Conservation (phyloP, 2,888 invertebrate species). For the Eristalis arbustorum region DNA sequence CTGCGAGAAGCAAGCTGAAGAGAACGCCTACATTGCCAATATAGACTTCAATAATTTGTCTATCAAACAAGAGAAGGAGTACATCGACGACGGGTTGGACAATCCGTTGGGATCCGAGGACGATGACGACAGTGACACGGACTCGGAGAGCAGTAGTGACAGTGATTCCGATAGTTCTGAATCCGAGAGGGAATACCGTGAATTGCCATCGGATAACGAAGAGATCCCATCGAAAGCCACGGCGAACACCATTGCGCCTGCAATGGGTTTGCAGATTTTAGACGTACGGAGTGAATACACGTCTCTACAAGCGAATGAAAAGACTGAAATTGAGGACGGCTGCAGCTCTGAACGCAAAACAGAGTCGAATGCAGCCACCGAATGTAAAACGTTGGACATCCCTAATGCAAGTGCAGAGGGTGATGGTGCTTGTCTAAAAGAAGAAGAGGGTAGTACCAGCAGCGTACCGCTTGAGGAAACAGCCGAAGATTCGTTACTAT, state of each 20-base stretch:
- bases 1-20: constrained; percentile 59
- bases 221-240: neutral
- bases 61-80: constrained; percentile 77
- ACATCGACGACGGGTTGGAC: constrained; percentile 51
- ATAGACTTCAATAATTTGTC: constrained; percentile 75
- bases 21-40: constrained; percentile 74
- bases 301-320: neutral
- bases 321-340: constrained; percentile 50
- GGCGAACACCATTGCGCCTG: neutral
- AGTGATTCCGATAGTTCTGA: constrained; percentile 15
- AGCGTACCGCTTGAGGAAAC: neutral
- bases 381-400: neutral
- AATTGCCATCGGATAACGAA: constrained; percentile 44
- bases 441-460: neutral
- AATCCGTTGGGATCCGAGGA: constrained; percentile 10
- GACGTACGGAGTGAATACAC: constrained; percentile 43
- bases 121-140: constrained; percentile 36
- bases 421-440: neutral
- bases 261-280: constrained; percentile 39
- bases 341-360: neutral
- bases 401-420: neutral
- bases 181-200: constrained; percentile 61
- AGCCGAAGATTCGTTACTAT: neutral
- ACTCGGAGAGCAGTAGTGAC: constrained; percentile 46
- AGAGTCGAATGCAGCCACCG: neutral